Conservation (phyloP, 1,140 invertebrate genomes). For the Tetraneura akinire region DNA sequence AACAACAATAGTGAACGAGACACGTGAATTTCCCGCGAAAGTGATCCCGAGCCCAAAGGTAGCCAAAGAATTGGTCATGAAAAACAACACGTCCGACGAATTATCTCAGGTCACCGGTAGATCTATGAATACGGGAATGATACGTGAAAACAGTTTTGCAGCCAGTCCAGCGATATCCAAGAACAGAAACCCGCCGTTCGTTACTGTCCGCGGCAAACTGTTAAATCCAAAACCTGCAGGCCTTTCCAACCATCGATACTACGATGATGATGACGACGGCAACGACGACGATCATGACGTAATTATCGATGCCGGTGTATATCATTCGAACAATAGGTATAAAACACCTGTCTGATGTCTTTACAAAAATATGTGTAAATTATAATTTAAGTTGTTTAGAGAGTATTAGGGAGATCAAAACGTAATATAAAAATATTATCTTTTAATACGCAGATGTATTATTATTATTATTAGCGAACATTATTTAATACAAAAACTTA, state of each 20-base stretch:
- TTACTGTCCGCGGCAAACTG: background rate
- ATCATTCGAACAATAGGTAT: background rate
- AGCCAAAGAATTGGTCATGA: background rate
- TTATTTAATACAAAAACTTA: no score
- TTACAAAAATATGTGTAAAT: no score
- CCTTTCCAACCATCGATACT: no score
- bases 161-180: background rate
- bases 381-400: no score
- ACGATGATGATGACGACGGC: background rate
- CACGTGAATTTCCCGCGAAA: no score
- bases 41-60: no score
- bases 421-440: no score
- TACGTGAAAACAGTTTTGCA: background rate
- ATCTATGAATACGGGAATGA: background rate
- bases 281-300: background rate
- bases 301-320: background rate
- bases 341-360: background rate
- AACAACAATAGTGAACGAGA: no score
- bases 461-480: no score
- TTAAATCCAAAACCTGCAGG: background rate
- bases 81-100: background rate
- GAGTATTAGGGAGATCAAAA: no score
- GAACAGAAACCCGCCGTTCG: background rate
- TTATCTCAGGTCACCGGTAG: background rate
- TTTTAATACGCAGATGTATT: no score